Conservation (phyloP, 1,140 invertebrate genomes). For the Drosophila santomea region DNA sequence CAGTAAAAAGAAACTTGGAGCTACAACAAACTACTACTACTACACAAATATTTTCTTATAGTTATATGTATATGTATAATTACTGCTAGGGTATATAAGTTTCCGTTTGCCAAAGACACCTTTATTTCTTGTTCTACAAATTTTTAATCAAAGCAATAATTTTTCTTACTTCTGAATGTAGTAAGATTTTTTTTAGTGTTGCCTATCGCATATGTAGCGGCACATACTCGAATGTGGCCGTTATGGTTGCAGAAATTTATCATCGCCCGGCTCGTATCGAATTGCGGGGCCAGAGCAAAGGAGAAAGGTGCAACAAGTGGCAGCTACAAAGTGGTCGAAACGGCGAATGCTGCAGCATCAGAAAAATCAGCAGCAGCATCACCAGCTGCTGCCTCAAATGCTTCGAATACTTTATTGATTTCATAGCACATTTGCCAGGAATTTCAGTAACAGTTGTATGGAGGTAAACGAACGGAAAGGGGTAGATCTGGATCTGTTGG, state of each 20-base stretch:
- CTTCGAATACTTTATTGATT: slow-evolving; percentile 76
- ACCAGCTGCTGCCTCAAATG: slow-evolving; percentile 54
- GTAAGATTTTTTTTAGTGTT: neutral
- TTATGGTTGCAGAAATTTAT: slow-evolving; percentile 78
- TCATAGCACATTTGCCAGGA: slow-evolving; percentile 74
- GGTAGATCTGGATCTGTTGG: neutral
- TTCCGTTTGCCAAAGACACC: too few species aligned
- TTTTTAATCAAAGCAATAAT: too few species aligned
- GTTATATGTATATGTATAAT: too few species aligned
- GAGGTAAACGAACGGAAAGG: slow-evolving; percentile 16
- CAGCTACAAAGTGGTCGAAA: slow-evolving; percentile 71
- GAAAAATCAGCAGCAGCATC: slow-evolving; percentile 45
- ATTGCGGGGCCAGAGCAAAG: slow-evolving; percentile 52
- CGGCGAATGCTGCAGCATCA: slow-evolving; percentile 48
- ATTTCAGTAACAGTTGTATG: slow-evolving; percentile 31
- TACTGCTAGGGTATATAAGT: too few species aligned
- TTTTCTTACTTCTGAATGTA: too few species aligned
- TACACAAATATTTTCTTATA: too few species aligned
- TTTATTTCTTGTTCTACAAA: too few species aligned
- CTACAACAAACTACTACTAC: too few species aligned
- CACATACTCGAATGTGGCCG: slow-evolving; percentile 67
- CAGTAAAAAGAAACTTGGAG: neutral
- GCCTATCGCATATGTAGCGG: slow-evolving; percentile 52
- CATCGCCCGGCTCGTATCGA: slow-evolving; percentile 62
- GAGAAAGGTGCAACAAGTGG: slow-evolving; percentile 81